phyloP scores from a whole-genome alignment of 2,888 invertebrate species.

The Drosophila setosimentum region DNA sequence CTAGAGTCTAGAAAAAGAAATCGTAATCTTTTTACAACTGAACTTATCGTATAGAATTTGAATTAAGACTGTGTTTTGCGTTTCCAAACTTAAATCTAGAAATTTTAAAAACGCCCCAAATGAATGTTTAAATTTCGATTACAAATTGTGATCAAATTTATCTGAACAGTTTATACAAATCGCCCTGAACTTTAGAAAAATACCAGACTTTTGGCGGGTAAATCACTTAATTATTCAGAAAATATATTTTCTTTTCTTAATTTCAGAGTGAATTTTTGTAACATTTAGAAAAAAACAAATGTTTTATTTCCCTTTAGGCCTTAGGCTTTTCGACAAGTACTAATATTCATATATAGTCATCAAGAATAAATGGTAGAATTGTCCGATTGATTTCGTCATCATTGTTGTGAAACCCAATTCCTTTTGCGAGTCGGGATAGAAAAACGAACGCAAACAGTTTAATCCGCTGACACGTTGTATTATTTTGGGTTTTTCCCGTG shows the following conservation, averaged over 20 bases:
- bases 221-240: too few species aligned
- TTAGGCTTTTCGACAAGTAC: neutral
- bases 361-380: neutral
- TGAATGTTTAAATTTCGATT: too few species aligned
- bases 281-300: neutral
- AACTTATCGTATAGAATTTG: neutral
- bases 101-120: too few species aligned
- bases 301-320: neutral
- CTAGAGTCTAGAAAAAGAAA: neutral
- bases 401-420: neutral
- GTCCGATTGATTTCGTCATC: neutral
- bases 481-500: constrained; percentile 1
- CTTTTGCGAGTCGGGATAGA: neutral
- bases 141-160: too few species aligned
- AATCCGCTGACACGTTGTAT: constrained; percentile 5
- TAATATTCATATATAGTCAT: neutral
- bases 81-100: neutral
- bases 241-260: neutral
- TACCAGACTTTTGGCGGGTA: neutral
- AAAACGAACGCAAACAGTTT: neutral
- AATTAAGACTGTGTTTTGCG: neutral
- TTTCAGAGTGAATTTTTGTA: neutral
- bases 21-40: neutral
- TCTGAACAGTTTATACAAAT: too few species aligned
- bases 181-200: too few species aligned